Conservation (phyloP, 2,113 vertebrate species). For the Vireo altiloquus region DNA sequence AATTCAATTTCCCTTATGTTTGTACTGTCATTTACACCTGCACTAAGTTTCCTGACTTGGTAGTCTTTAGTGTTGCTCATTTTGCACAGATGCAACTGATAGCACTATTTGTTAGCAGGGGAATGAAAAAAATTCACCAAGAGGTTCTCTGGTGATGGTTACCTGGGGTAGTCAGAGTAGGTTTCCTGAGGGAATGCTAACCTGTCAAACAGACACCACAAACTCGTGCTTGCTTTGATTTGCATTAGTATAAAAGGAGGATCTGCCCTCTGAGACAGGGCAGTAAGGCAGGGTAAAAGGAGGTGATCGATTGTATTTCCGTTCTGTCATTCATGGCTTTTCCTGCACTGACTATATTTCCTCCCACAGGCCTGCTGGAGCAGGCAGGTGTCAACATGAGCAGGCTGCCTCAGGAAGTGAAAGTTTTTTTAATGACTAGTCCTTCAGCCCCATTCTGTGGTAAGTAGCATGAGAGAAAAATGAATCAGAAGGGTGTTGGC, state of each 20-base stretch:
- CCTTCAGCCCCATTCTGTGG: conserved; percentile 82
- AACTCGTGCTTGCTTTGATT: background rate
- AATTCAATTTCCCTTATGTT: background rate
- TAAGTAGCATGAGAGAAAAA: conserved; percentile 71
- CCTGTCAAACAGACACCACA: background rate
- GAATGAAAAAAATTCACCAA: background rate
- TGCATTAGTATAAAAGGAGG: background rate
- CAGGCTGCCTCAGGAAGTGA: conserved; percentile 78
- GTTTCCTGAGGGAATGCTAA: background rate
- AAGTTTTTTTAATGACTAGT: conserved; percentile 82
- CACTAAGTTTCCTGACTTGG: background rate
- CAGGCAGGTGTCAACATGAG: conserved; percentile 75
- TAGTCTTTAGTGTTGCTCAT: background rate
- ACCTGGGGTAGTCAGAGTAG: background rate
- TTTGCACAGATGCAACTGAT: background rate
- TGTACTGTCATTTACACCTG: background rate
- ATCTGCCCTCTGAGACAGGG: background rate
- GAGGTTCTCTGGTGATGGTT: background rate
- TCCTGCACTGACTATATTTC: background rate
- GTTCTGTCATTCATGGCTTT: background rate
- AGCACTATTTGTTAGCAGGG: background rate
- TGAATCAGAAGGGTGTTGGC: background rate
- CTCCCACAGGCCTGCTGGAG: conserved; percentile 75
- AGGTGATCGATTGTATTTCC: background rate
- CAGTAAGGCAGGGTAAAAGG: background rate